Evolutionary conservation across 2,888 invertebrate genomes (phyloP).

Genomic region (Epinotia demarniana): DNA sequence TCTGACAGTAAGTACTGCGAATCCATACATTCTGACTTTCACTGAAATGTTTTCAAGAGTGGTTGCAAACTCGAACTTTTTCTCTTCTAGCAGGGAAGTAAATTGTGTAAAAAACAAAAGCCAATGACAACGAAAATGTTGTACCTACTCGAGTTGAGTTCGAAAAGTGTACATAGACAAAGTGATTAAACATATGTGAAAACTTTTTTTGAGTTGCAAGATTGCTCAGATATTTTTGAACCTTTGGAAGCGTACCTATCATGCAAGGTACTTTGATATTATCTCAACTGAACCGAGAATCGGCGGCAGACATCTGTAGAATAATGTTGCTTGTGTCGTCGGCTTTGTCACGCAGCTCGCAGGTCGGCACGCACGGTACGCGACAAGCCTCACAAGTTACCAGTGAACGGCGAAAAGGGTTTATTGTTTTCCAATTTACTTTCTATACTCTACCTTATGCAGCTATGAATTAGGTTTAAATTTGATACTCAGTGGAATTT

Average conservation of each 20-base stretch:
- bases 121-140: not conserved
- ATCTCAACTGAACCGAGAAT: not conserved
- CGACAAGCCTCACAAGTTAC: slow-evolving; percentile 8
- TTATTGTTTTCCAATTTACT: slow-evolving; percentile 5
- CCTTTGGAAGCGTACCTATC: not conserved
- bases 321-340: not conserved
- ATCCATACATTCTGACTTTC: too few species aligned
- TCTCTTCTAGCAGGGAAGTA: not conserved
- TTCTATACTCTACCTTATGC: slow-evolving; percentile 4
- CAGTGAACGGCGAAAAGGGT: not conserved
- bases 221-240: too few species aligned
- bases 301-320: not conserved
- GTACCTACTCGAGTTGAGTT: too few species aligned
- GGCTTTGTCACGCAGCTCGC: slow-evolving; percentile 26
- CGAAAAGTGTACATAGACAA: too few species aligned
- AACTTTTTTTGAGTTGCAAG: too few species aligned
- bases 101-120: not conserved
- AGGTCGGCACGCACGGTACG: slow-evolving; percentile 26
- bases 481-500: not conserved
- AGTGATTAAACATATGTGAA: too few species aligned
- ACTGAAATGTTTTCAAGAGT: too few species aligned
- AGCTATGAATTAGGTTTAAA: not conserved
- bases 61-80: not conserved
- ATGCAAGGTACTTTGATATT: not conserved
- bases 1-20: too few species aligned